Evolutionary conservation across 2,797 vertebrate species (phyloP).

Genomic region (Anas acuta): DNA sequence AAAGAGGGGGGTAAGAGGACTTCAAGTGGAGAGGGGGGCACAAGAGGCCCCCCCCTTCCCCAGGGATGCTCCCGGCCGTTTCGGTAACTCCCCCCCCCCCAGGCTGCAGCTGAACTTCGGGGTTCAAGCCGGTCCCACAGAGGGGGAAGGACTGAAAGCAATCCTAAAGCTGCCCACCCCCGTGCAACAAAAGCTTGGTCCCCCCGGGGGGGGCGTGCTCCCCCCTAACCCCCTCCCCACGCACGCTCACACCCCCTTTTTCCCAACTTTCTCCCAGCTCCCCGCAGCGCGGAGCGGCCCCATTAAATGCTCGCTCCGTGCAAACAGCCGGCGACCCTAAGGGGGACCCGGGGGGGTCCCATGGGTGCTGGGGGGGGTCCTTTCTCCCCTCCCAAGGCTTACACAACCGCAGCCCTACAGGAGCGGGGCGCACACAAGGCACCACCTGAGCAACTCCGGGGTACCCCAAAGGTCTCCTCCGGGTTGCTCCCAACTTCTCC

Average conservation of each 20-base stretch:
- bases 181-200: background rate
- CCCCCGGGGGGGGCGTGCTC: background rate
- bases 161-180: background rate
- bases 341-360: background rate
- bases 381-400: background rate
- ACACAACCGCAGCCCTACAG: background rate
- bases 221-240: background rate
- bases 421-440: background rate
- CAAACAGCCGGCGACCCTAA: background rate
- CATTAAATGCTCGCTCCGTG: background rate
- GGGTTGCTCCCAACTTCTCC: background rate
- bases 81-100: background rate
- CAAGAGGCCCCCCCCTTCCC: background rate
- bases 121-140: background rate
- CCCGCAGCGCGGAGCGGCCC: background rate
- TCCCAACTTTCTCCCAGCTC: slow-evolving; percentile 17
- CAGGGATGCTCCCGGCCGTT: background rate
- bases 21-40: background rate
- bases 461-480: background rate
- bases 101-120: background rate
- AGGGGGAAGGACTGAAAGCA: background rate
- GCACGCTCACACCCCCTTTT: background rate
- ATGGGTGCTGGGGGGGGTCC: background rate
- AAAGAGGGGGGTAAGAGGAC: background rate
- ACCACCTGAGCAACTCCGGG: slow-evolving; percentile 33